Evolutionary conservation across 1,140 invertebrate genomes (phyloP).

Genomic region (Drosophila kanapiae): DNA sequence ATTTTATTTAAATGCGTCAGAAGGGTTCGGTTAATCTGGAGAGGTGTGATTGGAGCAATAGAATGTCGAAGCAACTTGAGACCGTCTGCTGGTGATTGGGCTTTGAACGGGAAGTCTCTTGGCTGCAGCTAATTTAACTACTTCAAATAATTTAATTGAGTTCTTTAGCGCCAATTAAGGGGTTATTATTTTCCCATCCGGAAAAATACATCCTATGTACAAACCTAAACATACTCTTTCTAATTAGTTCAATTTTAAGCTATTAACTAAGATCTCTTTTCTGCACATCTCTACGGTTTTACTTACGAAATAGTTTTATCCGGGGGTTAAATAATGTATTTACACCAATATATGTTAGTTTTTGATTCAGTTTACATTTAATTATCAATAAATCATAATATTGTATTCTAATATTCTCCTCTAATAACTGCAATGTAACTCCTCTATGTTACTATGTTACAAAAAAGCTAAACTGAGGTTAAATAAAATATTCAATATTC

Average conservation of each 20-base stretch:
- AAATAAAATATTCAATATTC: background rate
- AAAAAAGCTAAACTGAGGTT: background rate
- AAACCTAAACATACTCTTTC: too few relatives aligned
- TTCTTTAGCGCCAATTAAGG: background rate
- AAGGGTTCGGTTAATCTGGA: slow-evolving; percentile 38
- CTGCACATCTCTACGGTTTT: background rate
- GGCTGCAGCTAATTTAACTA: background rate
- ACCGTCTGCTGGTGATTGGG: slow-evolving; percentile 23
- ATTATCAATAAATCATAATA: background rate
- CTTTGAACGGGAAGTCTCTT: background rate
- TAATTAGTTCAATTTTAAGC: background rate
- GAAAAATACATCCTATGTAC: background rate
- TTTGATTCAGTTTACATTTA: background rate
- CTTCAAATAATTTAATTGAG: background rate
- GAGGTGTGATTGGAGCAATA: slow-evolving; percentile 37
- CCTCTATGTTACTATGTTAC: background rate
- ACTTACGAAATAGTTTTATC: background rate
- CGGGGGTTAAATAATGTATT: background rate
- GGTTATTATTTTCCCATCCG: background rate
- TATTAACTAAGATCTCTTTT: background rate
- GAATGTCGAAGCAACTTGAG: slow-evolving; percentile 27
- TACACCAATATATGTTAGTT: background rate
- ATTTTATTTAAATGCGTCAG: slow-evolving; percentile 38
- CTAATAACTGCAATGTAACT: background rate
- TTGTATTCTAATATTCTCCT: too few relatives aligned